Conservation (phyloP, 2,797 vertebrate species). For the Amblyopsis hoosieri region DNA sequence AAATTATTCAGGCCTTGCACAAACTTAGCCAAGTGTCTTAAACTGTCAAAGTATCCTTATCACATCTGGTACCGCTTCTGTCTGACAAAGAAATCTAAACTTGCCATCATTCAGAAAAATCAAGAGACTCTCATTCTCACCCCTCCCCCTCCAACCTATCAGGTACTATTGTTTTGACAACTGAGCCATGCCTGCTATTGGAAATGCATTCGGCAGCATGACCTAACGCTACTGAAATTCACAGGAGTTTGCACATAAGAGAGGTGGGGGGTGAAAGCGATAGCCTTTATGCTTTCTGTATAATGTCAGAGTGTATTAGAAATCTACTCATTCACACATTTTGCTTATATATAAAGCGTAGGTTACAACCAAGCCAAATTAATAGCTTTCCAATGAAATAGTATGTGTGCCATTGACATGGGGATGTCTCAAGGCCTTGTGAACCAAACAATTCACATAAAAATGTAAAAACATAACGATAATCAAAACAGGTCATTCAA, state of each 20-base stretch:
- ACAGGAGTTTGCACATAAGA: slow-evolving; percentile 14
- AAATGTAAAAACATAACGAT: slow-evolving; percentile 6
- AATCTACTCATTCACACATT: slow-evolving; percentile 11
- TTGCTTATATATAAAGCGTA: slow-evolving; percentile 1
- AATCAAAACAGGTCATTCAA: slow-evolving; percentile 11
- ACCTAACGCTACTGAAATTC: slow-evolving; percentile 45
- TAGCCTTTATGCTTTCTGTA: slow-evolving; percentile 39
- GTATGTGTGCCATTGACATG: slow-evolving; percentile 21
- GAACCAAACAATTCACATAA: slow-evolving; percentile 5
- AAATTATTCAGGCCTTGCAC: slow-evolving; percentile 64
- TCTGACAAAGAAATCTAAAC: slow-evolving; percentile 53
- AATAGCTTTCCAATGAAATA: slow-evolving; percentile 16
- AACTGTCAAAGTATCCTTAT: slow-evolving; percentile 49
- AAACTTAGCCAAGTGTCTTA: slow-evolving; percentile 49
- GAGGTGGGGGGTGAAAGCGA: slow-evolving; percentile 35
- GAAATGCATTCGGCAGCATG: slow-evolving; percentile 36
- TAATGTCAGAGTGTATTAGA: slow-evolving; percentile 36
- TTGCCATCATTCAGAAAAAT: slow-evolving; percentile 61
- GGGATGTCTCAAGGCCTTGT: slow-evolving; percentile 10
- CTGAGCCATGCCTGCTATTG: slow-evolving; percentile 33
- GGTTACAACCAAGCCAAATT: slow-evolving; percentile 16
- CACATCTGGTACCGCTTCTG: slow-evolving; percentile 71
- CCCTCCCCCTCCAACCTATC: slow-evolving; percentile 23
- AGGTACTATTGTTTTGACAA: slow-evolving; percentile 50
- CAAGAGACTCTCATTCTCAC: slow-evolving; percentile 18